Conservation (phyloP, 1,140 invertebrate species). For the Camponotus vicinus region DNA sequence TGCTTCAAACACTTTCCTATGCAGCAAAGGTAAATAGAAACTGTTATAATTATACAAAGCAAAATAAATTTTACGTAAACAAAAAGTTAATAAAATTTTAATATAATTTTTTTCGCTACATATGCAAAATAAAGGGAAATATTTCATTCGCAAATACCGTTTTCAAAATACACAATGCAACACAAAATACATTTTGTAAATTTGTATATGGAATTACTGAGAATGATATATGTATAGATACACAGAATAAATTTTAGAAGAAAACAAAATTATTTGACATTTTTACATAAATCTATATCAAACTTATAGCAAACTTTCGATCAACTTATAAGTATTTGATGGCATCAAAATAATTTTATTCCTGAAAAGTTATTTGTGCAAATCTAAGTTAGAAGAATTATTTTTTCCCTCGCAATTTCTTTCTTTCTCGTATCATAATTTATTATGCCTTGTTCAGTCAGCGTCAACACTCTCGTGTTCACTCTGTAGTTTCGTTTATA, state of each 20-base stretch:
- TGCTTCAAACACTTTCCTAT: not conserved
- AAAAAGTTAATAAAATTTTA: conserved; percentile 21
- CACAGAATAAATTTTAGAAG: conserved; percentile 24
- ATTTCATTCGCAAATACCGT: not conserved
- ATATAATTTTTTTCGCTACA: not conserved
- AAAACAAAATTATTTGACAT: conserved; percentile 2
- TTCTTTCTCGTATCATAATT: conserved; percentile 1
- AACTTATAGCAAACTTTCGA: not conserved
- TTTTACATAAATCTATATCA: not conserved
- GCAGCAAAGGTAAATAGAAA: not conserved
- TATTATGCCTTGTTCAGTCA: not conserved
- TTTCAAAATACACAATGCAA: not conserved
- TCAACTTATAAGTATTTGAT: not conserved
- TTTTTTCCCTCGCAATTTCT: not conserved
- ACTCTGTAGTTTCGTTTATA: too few relatives aligned
- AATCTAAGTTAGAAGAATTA: not conserved
- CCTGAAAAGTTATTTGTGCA: not conserved
- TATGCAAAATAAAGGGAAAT: conserved; percentile 4
- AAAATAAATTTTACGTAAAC: not conserved
- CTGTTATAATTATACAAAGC: conserved; percentile 10
- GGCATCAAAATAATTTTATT: not conserved
- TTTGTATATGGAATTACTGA: conserved; percentile 19
- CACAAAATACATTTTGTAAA: conserved; percentile 12
- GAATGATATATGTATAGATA: conserved; percentile 29
- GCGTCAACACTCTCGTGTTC: too few relatives aligned